Base-by-base conservation (phyloP, 2,888 invertebrate genomes). In the Trichopria drosophilae region DNA sequence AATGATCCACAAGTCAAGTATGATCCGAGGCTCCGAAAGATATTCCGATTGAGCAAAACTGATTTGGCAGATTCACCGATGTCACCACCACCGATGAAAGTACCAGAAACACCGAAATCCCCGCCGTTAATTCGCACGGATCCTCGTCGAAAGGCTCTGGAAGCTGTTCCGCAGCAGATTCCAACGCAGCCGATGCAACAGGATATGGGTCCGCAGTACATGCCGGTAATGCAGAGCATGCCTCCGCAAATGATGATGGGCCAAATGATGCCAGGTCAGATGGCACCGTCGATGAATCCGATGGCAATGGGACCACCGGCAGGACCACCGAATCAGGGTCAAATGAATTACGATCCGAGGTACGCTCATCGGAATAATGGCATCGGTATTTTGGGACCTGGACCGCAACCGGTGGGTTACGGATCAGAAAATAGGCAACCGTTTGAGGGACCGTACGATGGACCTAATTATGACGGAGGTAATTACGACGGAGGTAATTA, bases 1-100 rank as follows among this genome's bases (percentile, higher is more conserved):
- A 83, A 84, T 48, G 85, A 87, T 64, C 84, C 85, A 3, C 84
- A 88, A 68, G 86, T 78, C 4, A 79, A 85, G 34, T 80, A 83
- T 22, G 91, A 91, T 79, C 91, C 91, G 2, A 82, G 91, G 46
- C 68, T 91, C 54, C 78, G 85, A 54, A 87, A 86, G 73, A 87
- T 90, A 45, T 86, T 90, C 69, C 81, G 88, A 45, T 70, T 88
- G 55, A 81, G 82, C 2, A 76, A 84, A 45, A 60, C 67, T 1
- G 84, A 85, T 13, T 80, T 85, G 58, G 81, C 78, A 22, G 80
- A 80, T 54, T 79, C 79, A 12, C 83, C 82, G 20, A 82, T 84
- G 68, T 83, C 84, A 49, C 83, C 81, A 46, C 73, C 74, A 4
- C 69, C 71, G 4, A 55, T 63, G 0, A 57, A 79, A 77, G 71